Evolutionary conservation across 2,113 vertebrate species (phyloP).

Genomic region (Atherinomorus stipes): DNA sequence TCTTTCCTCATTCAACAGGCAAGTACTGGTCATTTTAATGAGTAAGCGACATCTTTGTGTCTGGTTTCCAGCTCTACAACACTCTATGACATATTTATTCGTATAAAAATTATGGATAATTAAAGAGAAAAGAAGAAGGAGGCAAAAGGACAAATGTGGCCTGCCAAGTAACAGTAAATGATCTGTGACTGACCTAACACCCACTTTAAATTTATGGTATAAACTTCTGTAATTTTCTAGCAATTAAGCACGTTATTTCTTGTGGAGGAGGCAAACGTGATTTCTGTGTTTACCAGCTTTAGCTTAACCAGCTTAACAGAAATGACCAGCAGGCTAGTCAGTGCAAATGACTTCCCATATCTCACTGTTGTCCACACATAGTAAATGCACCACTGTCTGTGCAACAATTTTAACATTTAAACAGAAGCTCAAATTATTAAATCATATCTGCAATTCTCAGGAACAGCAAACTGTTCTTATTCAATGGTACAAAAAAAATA

Average conservation of each 20-base stretch:
- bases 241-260: slow-evolving; percentile 30
- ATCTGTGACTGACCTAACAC: slow-evolving; percentile 3
- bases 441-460: neutral
- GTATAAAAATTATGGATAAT: neutral
- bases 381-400: too few species aligned
- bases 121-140: neutral
- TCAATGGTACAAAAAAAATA: neutral
- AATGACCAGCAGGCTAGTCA: slow-evolving; percentile 11
- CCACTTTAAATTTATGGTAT: slow-evolving; percentile 25
- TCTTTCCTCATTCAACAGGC: neutral
- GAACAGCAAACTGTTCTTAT: neutral
- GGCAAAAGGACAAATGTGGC: neutral
- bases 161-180: slow-evolving; percentile 22
- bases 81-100: too few species aligned
- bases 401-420: neutral
- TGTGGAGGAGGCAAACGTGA: slow-evolving; percentile 40
- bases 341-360: slow-evolving; percentile 6
- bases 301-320: too few species aligned
- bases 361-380: neutral
- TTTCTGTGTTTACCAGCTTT: slow-evolving; percentile 28
- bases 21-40: neutral
- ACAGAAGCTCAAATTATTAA: neutral
- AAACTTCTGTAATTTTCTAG: slow-evolving; percentile 30
- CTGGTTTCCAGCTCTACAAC: too few species aligned
- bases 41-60: slow-evolving; percentile 1